Conservation (phyloP, 64 coral and sea anemone species). For the Pocillopora verrucosa region DNA sequence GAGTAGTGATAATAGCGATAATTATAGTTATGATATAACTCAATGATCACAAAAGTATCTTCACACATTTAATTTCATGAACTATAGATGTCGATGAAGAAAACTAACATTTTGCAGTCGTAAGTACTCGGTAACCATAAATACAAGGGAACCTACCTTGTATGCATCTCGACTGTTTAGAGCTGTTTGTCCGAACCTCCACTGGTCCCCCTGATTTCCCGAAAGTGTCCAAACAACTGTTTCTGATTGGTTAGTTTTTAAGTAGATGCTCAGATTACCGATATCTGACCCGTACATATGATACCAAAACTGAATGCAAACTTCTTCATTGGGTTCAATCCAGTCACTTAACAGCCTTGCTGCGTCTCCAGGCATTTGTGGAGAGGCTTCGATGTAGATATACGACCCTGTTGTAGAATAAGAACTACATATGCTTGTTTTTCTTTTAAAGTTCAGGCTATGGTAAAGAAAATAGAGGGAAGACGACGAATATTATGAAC, state of each 20-base stretch:
- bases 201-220: slow-evolving; percentile 8
- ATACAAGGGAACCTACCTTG: not conserved
- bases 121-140: no score
- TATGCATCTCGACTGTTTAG: slow-evolving; percentile 5
- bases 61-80: no score
- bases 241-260: slow-evolving; percentile 30
- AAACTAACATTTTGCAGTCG: no score
- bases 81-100: no score
- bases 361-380: not conserved
- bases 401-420: slow-evolving; percentile 8
- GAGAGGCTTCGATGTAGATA: slow-evolving; percentile 26
- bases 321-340: not conserved
- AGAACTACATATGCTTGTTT: not conserved
- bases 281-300: slow-evolving; percentile 46
- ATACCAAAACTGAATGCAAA: slow-evolving; percentile 55
- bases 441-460: no score
- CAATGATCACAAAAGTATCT: no score
- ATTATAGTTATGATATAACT: no score
- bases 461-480: no score
- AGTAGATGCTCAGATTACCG: not conserved
- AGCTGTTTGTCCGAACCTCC: slow-evolving; percentile 31
- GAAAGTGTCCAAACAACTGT: slow-evolving; percentile 1
- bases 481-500: no score
- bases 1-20: no score
- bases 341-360: slow-evolving; percentile 24